A percentile compares a stretch with the other conserved stretches of the same genome.
phyloP scores from a whole-genome alignment of 2,888 invertebrate species.

The Tortrix viridana region DNA sequence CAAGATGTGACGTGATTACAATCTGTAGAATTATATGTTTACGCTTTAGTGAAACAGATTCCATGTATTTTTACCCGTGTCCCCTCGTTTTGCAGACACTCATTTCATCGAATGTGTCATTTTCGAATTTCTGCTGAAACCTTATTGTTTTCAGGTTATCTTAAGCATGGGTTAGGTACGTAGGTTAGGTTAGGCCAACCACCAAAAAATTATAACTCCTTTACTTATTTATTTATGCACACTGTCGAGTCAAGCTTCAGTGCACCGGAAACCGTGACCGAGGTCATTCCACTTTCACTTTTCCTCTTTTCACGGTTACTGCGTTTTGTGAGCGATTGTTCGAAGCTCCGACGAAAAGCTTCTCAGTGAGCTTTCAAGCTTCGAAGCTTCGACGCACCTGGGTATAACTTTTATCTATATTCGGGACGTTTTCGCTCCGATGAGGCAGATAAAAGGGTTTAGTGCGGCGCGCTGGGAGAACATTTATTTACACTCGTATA shows the following conservation, averaged over 20 bases:
- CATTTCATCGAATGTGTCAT: too few relatives aligned
- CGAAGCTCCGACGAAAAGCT: neutral
- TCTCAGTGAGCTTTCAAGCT: conserved; percentile 1
- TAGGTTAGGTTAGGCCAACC: too few relatives aligned
- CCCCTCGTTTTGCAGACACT: too few relatives aligned
- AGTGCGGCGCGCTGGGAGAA: conserved; percentile 15
- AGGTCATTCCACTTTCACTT: neutral
- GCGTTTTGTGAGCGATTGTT: neutral
- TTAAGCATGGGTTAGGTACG: too few relatives aligned
- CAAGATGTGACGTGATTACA: conserved; percentile 23
- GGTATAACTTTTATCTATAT: conserved; percentile 19
- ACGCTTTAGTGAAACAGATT: neutral
- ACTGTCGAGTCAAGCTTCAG: too few relatives aligned
- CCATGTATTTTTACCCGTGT: too few relatives aligned
- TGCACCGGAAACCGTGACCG: neutral
- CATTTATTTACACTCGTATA: conserved; percentile 17
- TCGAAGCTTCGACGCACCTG: conserved; percentile 2
- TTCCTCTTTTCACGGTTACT: neutral
- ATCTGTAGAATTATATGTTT: neutral
- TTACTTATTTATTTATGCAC: too few relatives aligned
- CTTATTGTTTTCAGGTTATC: too few relatives aligned
- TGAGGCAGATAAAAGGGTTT: conserved; percentile 29
- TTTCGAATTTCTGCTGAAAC: too few relatives aligned
- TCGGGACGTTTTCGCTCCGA: conserved; percentile 24
- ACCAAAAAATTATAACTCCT: too few relatives aligned